A percentile compares a stretch with the other conserved stretches of the same genome.
These are phyloP conservation scores for Scomber scombrus DNA, from an alignment of 2,113 vertebrate species.

Conservation along the genomic window DNA sequence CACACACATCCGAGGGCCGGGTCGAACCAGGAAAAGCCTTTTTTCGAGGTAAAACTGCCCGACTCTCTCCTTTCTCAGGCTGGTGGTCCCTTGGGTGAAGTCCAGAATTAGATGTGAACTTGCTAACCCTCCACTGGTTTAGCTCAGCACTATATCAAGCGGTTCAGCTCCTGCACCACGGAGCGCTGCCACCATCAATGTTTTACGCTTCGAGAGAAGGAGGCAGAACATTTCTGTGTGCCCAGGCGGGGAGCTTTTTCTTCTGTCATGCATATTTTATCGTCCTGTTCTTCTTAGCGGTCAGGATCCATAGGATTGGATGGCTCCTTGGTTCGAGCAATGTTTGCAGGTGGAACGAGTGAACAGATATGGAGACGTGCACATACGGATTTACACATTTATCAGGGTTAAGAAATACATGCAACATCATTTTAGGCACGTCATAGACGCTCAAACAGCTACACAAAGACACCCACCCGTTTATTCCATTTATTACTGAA, in stretches of 20 bases:
- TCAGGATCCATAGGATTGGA: conserved; percentile 51
- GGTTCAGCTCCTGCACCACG: conserved; percentile 22
- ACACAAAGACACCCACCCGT: no score
- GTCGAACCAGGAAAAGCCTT: conserved; percentile 42
- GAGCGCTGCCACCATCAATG: conserved; percentile 68
- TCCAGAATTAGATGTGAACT: conserved; percentile 78
- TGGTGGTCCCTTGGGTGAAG: conserved; percentile 53
- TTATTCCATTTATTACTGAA: neutral
- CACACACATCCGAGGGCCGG: neutral
- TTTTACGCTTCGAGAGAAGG: conserved; percentile 65
- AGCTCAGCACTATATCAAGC: conserved; percentile 41
- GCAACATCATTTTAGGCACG: neutral
- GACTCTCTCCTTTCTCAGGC: conserved; percentile 30
- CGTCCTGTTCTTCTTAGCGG: conserved; percentile 63
- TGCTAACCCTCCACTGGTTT: conserved; percentile 51
- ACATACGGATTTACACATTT: neutral
- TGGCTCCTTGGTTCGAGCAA: conserved; percentile 14
- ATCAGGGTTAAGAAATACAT: neutral
- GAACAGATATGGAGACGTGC: conserved; percentile 3
- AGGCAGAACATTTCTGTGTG: conserved; percentile 65
- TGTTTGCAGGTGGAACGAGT: neutral
- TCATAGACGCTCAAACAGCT: neutral
- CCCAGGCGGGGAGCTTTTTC: conserved; percentile 57
- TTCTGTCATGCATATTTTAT: conserved; percentile 79
- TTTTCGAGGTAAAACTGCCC: conserved; percentile 48